Evolutionary conservation across 2,113 vertebrate species (phyloP).

Genomic region (Vulpes ferrilata): DNA sequence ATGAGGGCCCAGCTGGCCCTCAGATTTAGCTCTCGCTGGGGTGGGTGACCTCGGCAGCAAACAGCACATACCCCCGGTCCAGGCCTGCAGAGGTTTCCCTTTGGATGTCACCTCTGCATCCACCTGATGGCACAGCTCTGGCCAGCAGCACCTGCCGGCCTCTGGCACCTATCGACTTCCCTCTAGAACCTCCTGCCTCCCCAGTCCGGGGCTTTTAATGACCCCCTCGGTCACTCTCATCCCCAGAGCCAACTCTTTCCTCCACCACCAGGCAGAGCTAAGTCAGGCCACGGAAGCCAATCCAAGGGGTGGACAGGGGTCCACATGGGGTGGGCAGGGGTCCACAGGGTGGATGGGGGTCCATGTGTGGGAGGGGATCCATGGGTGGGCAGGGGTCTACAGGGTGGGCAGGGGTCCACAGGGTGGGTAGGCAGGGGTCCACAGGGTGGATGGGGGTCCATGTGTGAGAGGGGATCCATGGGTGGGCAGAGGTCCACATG

Average conservation of each 20-base stretch:
- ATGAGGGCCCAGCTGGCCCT: not conserved
- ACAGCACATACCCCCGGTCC: not conserved
- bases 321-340: too few relatives aligned
- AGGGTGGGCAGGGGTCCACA: too few relatives aligned
- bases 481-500: too few relatives aligned
- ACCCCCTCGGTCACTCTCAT: not conserved
- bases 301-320: fast-evolving
- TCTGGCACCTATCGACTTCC: not conserved
- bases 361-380: too few relatives aligned
- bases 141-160: not conserved
- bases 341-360: too few relatives aligned
- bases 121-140: not conserved
- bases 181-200: not conserved
- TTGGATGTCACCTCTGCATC: not conserved
- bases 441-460: too few relatives aligned
- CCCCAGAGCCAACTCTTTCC: not conserved
- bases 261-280: not conserved
- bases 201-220: not conserved
- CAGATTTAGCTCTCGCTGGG: fast-evolving
- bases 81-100: not conserved
- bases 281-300: not conserved
- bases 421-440: too few relatives aligned
- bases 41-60: not conserved
- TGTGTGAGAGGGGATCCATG: too few relatives aligned
- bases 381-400: too few relatives aligned